Conservation (phyloP, 2,888 invertebrate genomes). For the Eristalis arbustorum region DNA sequence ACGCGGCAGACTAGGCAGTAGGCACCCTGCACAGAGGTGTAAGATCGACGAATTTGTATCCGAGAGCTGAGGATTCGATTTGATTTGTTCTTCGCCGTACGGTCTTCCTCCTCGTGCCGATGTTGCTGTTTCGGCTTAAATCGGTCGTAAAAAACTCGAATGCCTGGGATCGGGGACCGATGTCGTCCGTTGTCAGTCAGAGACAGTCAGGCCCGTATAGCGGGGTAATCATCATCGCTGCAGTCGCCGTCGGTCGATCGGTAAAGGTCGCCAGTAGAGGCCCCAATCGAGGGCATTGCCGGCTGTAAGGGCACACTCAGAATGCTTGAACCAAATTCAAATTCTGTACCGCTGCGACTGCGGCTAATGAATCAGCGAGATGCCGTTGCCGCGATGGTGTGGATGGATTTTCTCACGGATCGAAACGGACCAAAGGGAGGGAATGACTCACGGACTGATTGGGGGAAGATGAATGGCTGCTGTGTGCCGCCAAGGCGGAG, state of each 20-base stretch:
- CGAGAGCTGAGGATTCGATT: constrained; percentile 44
- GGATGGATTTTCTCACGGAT: constrained; percentile 69
- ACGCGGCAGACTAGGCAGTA: neutral
- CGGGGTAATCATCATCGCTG: constrained; percentile 54
- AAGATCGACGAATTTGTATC: constrained; percentile 70
- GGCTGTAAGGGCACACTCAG: constrained; percentile 29
- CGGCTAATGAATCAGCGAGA: constrained; percentile 66
- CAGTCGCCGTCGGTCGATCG: neutral
- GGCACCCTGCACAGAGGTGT: constrained; percentile 56
- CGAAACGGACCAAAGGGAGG: constrained; percentile 52
- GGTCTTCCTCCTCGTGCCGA: neutral
- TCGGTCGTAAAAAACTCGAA: constrained; percentile 49
- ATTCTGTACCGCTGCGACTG: constrained; percentile 54
- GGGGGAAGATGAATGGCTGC: constrained; percentile 67
- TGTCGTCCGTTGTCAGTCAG: constrained; percentile 62
- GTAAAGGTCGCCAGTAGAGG: constrained; percentile 54
- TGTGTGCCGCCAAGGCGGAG: constrained; percentile 21
- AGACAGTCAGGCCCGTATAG: constrained; percentile 1
- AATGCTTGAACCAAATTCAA: constrained; percentile 66
- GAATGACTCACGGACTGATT: constrained; percentile 53
- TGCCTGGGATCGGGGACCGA: constrained; percentile 32
- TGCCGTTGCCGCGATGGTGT: constrained; percentile 20
- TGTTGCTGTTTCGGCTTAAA: constrained; percentile 30
- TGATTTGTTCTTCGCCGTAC: constrained; percentile 45
- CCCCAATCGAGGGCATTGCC: constrained; percentile 32